Conservation (phyloP, 2,113 vertebrate genomes). For the Bucco capensis region DNA sequence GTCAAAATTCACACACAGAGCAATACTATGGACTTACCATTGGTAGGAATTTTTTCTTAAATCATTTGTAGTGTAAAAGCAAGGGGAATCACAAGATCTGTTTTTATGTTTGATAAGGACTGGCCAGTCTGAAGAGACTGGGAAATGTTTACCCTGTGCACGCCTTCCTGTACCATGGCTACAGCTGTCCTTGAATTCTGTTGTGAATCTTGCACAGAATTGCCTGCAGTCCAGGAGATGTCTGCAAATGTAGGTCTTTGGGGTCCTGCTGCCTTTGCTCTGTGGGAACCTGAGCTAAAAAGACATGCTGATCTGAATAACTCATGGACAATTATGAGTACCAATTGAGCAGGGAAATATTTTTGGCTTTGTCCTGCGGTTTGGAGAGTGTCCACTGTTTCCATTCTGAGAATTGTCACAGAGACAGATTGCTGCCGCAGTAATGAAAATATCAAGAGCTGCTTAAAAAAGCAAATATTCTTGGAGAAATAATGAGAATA, state of each 20-base stretch:
- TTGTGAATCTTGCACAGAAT: neutral
- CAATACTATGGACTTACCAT: neutral
- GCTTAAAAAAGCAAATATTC: conserved; percentile 41
- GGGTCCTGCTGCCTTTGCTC: neutral
- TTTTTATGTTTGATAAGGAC: neutral
- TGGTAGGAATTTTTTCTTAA: neutral
- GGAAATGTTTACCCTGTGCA: neutral
- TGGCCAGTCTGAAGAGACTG: neutral
- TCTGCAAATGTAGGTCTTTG: neutral
- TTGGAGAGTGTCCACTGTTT: conserved; percentile 20
- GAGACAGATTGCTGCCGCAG: neutral
- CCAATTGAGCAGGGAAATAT: neutral
- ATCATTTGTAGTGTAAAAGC: neutral
- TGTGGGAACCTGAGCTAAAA: neutral
- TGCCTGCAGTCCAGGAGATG: fast-evolving
- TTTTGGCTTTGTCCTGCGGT: conserved; percentile 32
- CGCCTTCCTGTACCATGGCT: neutral
- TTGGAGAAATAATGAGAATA: conserved; percentile 1
- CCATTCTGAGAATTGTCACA: conserved; percentile 35
- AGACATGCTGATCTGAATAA: neutral
- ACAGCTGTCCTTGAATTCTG: neutral
- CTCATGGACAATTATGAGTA: neutral
- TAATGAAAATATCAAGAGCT: conserved; percentile 29
- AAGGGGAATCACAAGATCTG: neutral
- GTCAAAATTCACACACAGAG: neutral